These are phyloP conservation scores for Ctenopoma multispine DNA, from an alignment of 2,797 vertebrate genomes.

Conservation along the genomic window DNA sequence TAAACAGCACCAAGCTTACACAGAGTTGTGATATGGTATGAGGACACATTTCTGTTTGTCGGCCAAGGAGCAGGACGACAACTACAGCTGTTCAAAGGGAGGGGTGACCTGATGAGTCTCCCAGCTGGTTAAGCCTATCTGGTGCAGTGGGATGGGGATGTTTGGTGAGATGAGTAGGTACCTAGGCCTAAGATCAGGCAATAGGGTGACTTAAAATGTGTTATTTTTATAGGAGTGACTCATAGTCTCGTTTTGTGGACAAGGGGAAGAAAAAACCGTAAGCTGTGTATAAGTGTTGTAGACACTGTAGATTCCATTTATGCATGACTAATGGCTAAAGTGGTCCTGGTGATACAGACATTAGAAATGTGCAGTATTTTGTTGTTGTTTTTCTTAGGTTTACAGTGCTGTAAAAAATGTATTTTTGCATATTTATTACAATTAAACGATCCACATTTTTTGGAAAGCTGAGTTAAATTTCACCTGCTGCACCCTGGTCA, in stretches of 20 bases:
- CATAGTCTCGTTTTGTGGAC: not conserved
- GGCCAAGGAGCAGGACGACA: constrained; percentile 56
- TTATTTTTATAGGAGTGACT: constrained; percentile 17
- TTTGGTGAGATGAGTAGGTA: constrained; percentile 24
- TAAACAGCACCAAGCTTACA: constrained; percentile 44
- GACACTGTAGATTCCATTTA: too few species aligned
- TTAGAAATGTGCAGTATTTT: too few species aligned
- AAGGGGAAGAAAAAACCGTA: too few species aligned
- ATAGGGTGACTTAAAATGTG: not conserved
- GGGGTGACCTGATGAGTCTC: constrained; percentile 33
- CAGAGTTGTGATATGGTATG: constrained; percentile 42
- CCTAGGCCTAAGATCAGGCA: constrained; percentile 18
- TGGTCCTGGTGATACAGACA: too few species aligned
- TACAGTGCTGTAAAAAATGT: too few species aligned
- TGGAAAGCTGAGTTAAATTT: too few species aligned
- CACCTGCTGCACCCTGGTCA: too few species aligned
- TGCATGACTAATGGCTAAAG: not conserved
- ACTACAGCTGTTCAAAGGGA: constrained; percentile 52
- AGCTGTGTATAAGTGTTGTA: too few species aligned
- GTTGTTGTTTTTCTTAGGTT: too few species aligned
- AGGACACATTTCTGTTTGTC: constrained; percentile 64
- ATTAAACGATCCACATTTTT: too few species aligned
- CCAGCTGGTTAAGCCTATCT: constrained; percentile 57
- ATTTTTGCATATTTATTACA: too few species aligned
- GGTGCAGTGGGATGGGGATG: constrained; percentile 34